Percentiles rank a stretch among this genome's conserved stretches.
Evolutionary conservation across 2,888 invertebrate genomes (phyloP).

Genomic region (Aplocera efformata): DNA sequence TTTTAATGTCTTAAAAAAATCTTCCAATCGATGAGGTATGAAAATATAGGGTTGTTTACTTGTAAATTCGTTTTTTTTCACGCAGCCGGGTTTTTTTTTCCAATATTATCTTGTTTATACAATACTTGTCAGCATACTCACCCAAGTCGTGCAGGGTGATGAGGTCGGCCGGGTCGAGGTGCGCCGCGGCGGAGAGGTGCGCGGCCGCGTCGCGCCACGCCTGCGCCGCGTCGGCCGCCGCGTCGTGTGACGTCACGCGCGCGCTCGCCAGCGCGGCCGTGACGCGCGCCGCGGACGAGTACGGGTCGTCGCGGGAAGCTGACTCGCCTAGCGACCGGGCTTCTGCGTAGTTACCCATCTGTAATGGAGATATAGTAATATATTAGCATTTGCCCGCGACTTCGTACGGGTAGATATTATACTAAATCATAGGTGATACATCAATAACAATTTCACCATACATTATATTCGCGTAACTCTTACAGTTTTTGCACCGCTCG

Average conservation of each 20-base stretch:
- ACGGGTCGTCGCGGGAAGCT: constrained; percentile 68
- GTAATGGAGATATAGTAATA: not conserved
- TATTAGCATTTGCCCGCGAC: too few relatives aligned
- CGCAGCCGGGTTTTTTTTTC: too few relatives aligned
- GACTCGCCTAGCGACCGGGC: constrained; percentile 57
- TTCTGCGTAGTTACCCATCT: constrained; percentile 67
- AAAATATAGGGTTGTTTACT: too few relatives aligned
- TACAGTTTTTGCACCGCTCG: too few relatives aligned
- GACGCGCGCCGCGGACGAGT: constrained; percentile 67
- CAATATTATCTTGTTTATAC: too few relatives aligned
- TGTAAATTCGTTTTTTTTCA: too few relatives aligned
- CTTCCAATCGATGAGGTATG: too few relatives aligned
- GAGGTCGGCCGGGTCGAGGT: constrained; percentile 65
- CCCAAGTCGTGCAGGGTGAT: constrained; percentile 64
- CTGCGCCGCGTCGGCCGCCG: constrained; percentile 19
- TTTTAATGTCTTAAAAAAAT: too few relatives aligned
- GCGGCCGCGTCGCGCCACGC: constrained; percentile 46
- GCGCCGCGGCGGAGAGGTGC: constrained; percentile 59
- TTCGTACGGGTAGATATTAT: too few relatives aligned
- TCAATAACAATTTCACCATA: too few relatives aligned
- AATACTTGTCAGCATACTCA: constrained; percentile 27
- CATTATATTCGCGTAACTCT: too few relatives aligned
- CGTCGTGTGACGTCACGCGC: constrained; percentile 13
- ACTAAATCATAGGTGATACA: too few relatives aligned
- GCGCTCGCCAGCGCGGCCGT: constrained; percentile 47